Percentiles rank a stretch among this genome's conserved stretches.
Conservation (phyloP, 2,113 vertebrate genomes). For the Noctilio leporinus region DNA sequence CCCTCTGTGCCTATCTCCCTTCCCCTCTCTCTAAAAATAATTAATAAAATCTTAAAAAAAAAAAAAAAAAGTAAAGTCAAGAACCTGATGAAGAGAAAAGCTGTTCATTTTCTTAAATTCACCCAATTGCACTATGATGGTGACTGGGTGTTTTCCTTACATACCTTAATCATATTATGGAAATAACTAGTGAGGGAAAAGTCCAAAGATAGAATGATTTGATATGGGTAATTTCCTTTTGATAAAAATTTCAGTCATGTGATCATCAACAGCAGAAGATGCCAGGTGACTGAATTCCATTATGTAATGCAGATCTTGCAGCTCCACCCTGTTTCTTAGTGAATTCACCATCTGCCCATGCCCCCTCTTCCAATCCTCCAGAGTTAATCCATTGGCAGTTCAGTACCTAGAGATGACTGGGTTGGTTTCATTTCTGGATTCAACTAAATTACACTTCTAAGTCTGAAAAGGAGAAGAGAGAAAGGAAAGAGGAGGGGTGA, state of each 20-base stretch:
- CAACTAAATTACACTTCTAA: background rate
- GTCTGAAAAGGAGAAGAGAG: background rate
- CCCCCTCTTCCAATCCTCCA: background rate
- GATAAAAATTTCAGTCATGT: background rate
- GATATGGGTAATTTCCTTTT: background rate
- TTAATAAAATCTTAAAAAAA: too few relatives aligned
- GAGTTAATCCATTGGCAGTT: background rate
- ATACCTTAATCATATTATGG: background rate
- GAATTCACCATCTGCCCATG: fast-evolving
- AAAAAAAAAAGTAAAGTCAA: too few relatives aligned
- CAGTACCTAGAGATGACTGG: background rate
- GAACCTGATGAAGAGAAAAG: background rate
- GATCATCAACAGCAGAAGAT: background rate
- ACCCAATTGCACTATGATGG: background rate
- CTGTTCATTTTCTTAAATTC: background rate
- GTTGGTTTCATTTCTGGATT: background rate
- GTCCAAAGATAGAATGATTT: background rate
- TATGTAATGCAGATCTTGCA: background rate
- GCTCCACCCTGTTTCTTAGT: background rate
- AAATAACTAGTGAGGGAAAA: background rate
- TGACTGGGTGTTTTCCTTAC: background rate
- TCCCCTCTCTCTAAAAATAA: too few relatives aligned
- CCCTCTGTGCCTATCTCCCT: too few relatives aligned
- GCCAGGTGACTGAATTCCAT: background rate
- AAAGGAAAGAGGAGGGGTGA: background rate